Base-by-base conservation (phyloP, 2,113 vertebrate genomes). In the Amphiprion percula region DNA sequence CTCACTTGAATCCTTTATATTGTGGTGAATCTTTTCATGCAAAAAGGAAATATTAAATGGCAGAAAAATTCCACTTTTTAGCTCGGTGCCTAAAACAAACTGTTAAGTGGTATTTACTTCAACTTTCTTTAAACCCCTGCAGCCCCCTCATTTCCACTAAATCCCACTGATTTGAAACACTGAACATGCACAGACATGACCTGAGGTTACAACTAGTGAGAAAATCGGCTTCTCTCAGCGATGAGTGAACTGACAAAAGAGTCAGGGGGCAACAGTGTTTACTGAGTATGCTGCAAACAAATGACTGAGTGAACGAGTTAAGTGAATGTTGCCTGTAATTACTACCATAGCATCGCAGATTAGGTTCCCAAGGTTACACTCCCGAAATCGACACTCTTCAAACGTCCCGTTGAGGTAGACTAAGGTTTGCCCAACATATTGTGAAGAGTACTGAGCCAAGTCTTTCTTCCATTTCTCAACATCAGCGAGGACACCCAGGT, bases 281-380 rank as follows among this genome's bases (percentile, higher is more conserved):
- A 30, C 14, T 49, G 8, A 50, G 26, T 41, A 19, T 46, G 50
- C 19, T 26, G 9, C 28, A 11, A 59, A 59, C 52, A 11, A 50
- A 24, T 49, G 12, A 21, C 6, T 49, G 12, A 37, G 33, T 37
- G 33, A 62, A 21, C 17, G 30, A 55, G 26, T 68, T 3, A 64
- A 28, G 4, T 16, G 16, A 52, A 68, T 4, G 5, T 56, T 50
- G 17, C 30, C 30, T 30, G 30, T 14, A 10, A 16, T 55, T 68
- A 94, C 96, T 91, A 99, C 97, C 96, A 94, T 88, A 11, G 97
- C 97, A 56, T 98, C 97, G 71, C 97, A 99, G 46, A 99, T 96
- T 47, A 99, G 68, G 89, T 99, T 99, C 37, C 97, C 97, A 89
- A 99, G 92, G 87, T 99, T 99, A 69, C 97, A 99, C 71, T 99